Percentiles rank a stretch among this genome's conserved stretches.
phyloP scores from a whole-genome alignment of 2,888 invertebrate species.

The Liopterus haemorrhoidalis region DNA sequence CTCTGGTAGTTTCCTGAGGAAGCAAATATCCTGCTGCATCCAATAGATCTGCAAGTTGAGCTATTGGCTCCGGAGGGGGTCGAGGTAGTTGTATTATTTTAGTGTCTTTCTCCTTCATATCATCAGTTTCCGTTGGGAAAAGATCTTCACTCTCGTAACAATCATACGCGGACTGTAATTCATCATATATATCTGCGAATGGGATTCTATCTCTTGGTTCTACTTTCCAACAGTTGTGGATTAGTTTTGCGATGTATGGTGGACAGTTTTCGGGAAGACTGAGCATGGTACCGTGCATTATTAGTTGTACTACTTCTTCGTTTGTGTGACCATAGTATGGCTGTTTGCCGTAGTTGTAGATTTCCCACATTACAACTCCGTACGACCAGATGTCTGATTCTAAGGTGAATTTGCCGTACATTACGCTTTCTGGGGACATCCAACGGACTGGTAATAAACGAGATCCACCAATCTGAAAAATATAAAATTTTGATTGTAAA shows the following conservation, averaged over 20 bases:
- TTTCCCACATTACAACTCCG: conserved; percentile 91
- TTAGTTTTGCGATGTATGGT: conserved; percentile 62
- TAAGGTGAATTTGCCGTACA: conserved; percentile 82
- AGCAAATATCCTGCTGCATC: conserved; percentile 65
- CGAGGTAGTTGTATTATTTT: too few species aligned
- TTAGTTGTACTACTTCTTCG: conserved; percentile 76
- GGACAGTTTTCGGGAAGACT: conserved; percentile 77
- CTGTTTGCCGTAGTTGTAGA: conserved; percentile 86
- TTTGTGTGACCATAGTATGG: conserved; percentile 89
- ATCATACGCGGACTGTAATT: conserved; percentile 49
- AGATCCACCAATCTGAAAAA: conserved; percentile 64
- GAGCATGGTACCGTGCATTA: conserved; percentile 72
- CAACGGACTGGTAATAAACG: conserved; percentile 84
- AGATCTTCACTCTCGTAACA: conserved; percentile 22
- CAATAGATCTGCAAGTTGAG: conserved; percentile 47
- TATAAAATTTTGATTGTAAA: too few species aligned
- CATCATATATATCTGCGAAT: conserved; percentile 64
- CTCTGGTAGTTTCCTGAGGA: conserved; percentile 44
- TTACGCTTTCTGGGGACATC: conserved; percentile 92
- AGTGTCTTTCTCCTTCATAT: conserved; percentile 18
- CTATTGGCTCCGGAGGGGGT: conserved; percentile 51
- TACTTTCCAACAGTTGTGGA: conserved; percentile 75
- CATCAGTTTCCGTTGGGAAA: conserved; percentile 5
- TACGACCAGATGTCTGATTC: conserved; percentile 93
- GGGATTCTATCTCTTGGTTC: conserved; percentile 71